phyloP scores from a whole-genome alignment of 2,113 vertebrate genomes.

The Origma solitaria region DNA sequence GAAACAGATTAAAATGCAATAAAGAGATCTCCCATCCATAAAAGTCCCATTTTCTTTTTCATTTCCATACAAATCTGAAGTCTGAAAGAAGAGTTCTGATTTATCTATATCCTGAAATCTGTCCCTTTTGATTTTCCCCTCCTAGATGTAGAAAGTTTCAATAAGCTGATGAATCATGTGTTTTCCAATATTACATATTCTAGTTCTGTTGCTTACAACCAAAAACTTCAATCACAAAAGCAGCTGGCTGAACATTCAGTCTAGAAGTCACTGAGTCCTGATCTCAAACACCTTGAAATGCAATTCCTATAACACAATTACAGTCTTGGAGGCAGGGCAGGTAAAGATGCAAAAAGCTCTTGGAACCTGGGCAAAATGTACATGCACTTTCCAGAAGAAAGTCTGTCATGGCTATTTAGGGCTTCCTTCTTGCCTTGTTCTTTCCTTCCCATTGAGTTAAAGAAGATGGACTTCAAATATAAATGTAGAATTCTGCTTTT shows the following conservation, averaged over 20 bases:
- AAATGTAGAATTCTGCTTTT: background rate
- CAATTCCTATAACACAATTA: background rate
- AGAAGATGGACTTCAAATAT: background rate
- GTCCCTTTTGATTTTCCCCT: background rate
- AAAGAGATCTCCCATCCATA: background rate
- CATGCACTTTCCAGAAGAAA: background rate
- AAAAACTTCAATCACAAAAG: background rate
- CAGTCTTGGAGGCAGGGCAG: background rate
- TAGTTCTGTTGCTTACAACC: background rate
- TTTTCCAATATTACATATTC: background rate
- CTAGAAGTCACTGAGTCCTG: background rate
- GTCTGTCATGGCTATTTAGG: background rate
- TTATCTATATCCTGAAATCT: background rate
- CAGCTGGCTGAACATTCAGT: background rate
- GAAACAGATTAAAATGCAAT: background rate
- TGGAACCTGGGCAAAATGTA: background rate
- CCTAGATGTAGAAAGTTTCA: background rate
- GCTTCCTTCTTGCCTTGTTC: background rate
- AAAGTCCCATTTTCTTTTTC: background rate
- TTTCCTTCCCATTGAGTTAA: background rate
- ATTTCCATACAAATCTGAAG: background rate
- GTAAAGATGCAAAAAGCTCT: background rate
- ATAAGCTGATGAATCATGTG: background rate
- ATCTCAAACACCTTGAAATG: background rate
- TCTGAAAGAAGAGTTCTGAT: background rate